Conservation (phyloP, 2,113 vertebrate genomes). For the Rynchops niger region DNA sequence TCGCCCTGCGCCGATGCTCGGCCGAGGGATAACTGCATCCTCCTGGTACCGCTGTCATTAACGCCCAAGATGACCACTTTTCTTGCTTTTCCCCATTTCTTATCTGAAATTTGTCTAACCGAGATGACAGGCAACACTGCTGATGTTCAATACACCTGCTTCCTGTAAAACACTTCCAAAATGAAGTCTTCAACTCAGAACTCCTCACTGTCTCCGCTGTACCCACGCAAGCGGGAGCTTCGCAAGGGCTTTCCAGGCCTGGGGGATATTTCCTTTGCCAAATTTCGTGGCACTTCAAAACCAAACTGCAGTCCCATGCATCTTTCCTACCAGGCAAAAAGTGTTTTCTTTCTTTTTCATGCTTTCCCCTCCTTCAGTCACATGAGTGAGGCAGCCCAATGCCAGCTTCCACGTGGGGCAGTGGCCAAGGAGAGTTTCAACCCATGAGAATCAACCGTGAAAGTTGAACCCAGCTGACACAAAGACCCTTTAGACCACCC, state of each 20-base stretch:
- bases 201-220: not conserved
- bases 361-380: not conserved
- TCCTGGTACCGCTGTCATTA: not conserved
- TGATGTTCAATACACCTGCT: not conserved
- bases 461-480: not conserved
- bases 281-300: not conserved
- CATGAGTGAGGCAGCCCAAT: not conserved
- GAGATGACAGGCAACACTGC: not conserved
- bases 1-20: not conserved
- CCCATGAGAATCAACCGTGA: not conserved
- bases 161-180: not conserved
- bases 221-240: accelerated
- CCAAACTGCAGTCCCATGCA: not conserved
- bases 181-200: not conserved
- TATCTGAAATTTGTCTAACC: not conserved
- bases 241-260: not conserved
- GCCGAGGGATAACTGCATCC: not conserved
- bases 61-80: not conserved
- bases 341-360: not conserved
- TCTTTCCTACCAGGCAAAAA: not conserved
- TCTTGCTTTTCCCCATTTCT: not conserved
- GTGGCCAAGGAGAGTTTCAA: not conserved
- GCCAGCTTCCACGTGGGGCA: not conserved
- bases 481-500: not conserved
- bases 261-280: not conserved